phyloP scores from a whole-genome alignment of 2,888 invertebrate genomes.

The Parnassius smintheus region DNA sequence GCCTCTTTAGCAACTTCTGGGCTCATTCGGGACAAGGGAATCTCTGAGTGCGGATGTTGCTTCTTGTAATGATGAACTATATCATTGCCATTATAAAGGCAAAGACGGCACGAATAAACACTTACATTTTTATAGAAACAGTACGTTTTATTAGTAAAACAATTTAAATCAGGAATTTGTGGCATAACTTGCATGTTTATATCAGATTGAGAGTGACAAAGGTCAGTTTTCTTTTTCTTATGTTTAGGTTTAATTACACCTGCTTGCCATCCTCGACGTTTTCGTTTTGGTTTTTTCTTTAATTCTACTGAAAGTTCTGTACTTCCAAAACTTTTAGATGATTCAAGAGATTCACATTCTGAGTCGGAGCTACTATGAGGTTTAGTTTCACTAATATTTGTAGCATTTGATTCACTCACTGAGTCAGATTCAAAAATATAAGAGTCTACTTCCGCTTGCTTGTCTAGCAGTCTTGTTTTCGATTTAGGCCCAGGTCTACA shows the following conservation, averaged over 20 bases:
- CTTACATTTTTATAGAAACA: slow-evolving; percentile 60
- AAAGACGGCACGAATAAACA: slow-evolving; percentile 81
- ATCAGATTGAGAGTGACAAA: slow-evolving; percentile 31
- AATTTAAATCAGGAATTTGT: slow-evolving; percentile 48
- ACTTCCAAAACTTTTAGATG: slow-evolving; percentile 56
- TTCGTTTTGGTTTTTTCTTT: slow-evolving; percentile 59
- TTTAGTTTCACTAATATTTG: slow-evolving; percentile 46
- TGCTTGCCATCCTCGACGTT: slow-evolving; percentile 56
- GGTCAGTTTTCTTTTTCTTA: slow-evolving; percentile 54
- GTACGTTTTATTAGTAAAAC: slow-evolving; percentile 68
- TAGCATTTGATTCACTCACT: slow-evolving; percentile 44
- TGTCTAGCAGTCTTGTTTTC: slow-evolving; percentile 48
- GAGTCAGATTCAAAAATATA: slow-evolving; percentile 66
- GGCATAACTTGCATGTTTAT: slow-evolving; percentile 9
- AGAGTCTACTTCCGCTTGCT: slow-evolving; percentile 49
- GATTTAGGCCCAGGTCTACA: slow-evolving; percentile 60
- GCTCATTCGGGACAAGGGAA: slow-evolving; percentile 82
- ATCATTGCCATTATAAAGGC: slow-evolving; percentile 79
- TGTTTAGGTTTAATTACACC: slow-evolving; percentile 66
- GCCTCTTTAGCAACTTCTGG: slow-evolving; percentile 75
- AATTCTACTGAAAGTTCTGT: slow-evolving; percentile 50
- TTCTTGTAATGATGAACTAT: slow-evolving; percentile 85
- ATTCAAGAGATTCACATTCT: slow-evolving; percentile 55
- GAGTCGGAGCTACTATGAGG: slow-evolving; percentile 51
- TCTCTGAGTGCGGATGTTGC: slow-evolving; percentile 84